These are phyloP conservation scores for Sminthurinus signatus DNA, from an alignment of 1,140 invertebrate genomes.

Conservation along the genomic window DNA sequence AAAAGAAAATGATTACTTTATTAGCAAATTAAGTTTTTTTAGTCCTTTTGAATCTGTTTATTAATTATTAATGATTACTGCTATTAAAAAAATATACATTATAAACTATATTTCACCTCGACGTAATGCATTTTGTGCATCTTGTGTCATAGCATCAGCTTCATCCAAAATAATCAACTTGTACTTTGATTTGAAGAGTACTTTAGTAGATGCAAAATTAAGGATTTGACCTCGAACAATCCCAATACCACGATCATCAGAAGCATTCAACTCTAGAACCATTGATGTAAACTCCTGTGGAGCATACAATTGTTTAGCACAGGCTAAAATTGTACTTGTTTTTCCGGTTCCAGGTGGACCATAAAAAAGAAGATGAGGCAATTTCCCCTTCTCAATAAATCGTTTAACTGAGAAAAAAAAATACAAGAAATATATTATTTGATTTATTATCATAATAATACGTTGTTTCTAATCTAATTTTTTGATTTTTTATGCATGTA, in stretches of 20 bases:
- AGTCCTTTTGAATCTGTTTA: too few species aligned
- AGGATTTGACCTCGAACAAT: slow-evolving; percentile 92
- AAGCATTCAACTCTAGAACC: slow-evolving; percentile 94
- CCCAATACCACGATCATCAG: slow-evolving; percentile 96
- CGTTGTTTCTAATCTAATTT: not conserved
- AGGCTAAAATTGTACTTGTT: slow-evolving; percentile 95
- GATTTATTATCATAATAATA: slow-evolving; percentile 1
- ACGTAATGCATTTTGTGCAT: slow-evolving; percentile 96
- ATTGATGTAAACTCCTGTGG: slow-evolving; percentile 79
- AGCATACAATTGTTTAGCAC: slow-evolving; percentile 86
- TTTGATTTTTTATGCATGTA: not conserved
- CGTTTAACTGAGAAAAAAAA: slow-evolving; percentile 68
- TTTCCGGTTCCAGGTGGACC: slow-evolving; percentile 98
- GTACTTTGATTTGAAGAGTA: slow-evolving; percentile 87
- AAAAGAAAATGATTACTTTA: slow-evolving; percentile 12
- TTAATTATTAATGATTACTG: too few species aligned
- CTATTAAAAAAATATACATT: not conserved
- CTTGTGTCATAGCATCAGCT: slow-evolving; percentile 99
- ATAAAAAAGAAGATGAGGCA: slow-evolving; percentile 96
- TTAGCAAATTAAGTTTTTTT: not conserved
- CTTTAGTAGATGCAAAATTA: slow-evolving; percentile 97
- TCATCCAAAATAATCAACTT: slow-evolving; percentile 98
- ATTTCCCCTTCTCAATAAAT: slow-evolving; percentile 84
- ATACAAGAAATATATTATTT: slow-evolving; percentile 21
- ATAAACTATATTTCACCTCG: slow-evolving; percentile 62